Evolutionary conservation across 2,113 vertebrate genomes (phyloP), one percentile per base, ranked within the genome.

Genomic region (Plecotus auritus): DNA sequence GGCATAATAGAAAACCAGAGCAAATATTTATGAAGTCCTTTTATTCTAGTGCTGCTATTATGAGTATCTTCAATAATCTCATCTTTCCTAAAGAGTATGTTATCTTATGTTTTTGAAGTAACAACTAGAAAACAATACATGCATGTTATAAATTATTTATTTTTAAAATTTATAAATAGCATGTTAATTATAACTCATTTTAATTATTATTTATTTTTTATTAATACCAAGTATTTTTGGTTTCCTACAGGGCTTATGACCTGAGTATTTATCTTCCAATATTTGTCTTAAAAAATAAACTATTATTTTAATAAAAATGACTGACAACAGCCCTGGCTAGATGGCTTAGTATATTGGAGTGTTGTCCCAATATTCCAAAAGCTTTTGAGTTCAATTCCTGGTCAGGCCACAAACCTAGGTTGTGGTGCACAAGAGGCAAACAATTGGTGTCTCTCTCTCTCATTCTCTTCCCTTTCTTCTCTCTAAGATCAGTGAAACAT

Each of bases 1-100:
- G 13, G 12, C 23, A 81, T 49, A 70, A 69, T 61, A 61, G 0
- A 85, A 96, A 96, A 16, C 17, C 70, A 64, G 42, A 72, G 23
- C 40, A 37, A 94, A 40, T 80, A 90, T 83, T 87, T 94, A 83
- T 93, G 61, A 80, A 92, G 93, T 82, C 26, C 82, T 76, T 66
- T 59, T n/a, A 91, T 20, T 87, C 37, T 1, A 45, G 7, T 61
- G 14, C 5, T 49, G 4, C 47, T 80, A 3, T 35, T 85, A 45
- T 37, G 47, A 83, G 9, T 64, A 40, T 7, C 9, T 91, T 76
- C 22, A 66, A 74, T 76, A 93, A 18, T 51, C 7, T 90, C 28
- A 76, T 54, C 13, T 87, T 91, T 84, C 7, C 1, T 92, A 42
- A 81, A 64, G 12, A 64, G 2, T 74, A 26, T 12, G 1, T 9